Evolutionary conservation across 2,113 vertebrate genomes (phyloP).

Genomic region (Sorex araneus): DNA sequence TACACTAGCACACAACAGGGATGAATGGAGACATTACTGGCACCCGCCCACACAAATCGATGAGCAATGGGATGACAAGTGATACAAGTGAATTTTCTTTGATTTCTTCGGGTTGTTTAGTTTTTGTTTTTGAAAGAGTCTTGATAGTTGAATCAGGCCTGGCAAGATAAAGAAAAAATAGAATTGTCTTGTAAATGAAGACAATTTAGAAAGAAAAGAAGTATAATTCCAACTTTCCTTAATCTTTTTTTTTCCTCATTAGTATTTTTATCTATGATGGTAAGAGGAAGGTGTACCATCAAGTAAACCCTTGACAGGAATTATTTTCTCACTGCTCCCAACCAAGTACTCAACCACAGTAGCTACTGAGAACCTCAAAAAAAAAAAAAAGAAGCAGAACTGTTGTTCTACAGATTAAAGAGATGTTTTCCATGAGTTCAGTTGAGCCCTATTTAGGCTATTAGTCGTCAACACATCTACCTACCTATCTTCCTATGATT

Average conservation of each 20-base stretch:
- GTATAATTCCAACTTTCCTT: neutral
- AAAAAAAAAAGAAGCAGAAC: neutral
- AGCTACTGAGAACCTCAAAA: constrained; percentile 23
- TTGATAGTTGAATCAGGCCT: constrained; percentile 5
- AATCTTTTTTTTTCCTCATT: neutral
- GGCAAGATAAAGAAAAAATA: constrained; percentile 42
- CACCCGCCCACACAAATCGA: too few species aligned
- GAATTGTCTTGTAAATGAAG: constrained; percentile 26
- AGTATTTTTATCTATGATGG: neutral
- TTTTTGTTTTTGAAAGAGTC: constrained; percentile 19
- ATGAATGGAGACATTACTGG: too few species aligned
- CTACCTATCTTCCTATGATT: neutral
- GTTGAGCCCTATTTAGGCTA: neutral
- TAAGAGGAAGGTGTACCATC: constrained; percentile 16
- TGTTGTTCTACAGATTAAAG: constrained; percentile 14
- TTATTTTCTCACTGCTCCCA: constrained; percentile 8
- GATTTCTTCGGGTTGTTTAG: neutral
- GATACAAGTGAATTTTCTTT: too few species aligned
- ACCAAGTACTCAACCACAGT: constrained; percentile 18
- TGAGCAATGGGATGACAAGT: too few species aligned
- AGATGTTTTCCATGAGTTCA: too few species aligned
- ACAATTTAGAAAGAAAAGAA: constrained; percentile 22
- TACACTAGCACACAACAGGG: too few species aligned
- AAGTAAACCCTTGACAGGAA: neutral
- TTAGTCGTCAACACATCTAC: neutral